A percentile compares a stretch with the other conserved stretches of the same genome.
phyloP scores from a whole-genome alignment of 2,888 invertebrate genomes.

The Deroplatys truncata region DNA sequence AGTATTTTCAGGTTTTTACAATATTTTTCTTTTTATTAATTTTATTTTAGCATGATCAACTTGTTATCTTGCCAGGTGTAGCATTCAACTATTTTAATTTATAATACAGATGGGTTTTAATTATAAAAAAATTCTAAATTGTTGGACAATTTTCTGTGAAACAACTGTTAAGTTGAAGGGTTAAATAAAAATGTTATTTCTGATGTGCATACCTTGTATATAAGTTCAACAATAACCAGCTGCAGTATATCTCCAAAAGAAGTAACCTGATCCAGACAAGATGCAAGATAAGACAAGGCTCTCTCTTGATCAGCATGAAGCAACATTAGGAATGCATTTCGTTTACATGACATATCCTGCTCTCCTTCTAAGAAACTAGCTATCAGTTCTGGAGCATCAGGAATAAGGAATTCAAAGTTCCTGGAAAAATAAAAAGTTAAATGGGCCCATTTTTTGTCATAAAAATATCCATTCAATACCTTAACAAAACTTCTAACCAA shows the following conservation, averaged over 20 bases:
- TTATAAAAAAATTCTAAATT: too few species aligned
- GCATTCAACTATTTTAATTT: too few species aligned
- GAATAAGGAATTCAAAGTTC: conserved; percentile 97
- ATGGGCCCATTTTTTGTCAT: conserved; percentile 1
- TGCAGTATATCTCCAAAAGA: conserved; percentile 96
- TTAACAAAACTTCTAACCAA: too few species aligned
- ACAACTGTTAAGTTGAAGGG: too few species aligned
- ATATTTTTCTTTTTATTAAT: too few species aligned
- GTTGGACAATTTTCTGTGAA: too few species aligned
- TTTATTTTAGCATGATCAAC: too few species aligned
- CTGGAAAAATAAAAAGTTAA: conserved; percentile 43
- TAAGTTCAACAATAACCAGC: conserved; percentile 96
- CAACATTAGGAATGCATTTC: conserved; percentile 98
- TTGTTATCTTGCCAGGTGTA: too few species aligned
- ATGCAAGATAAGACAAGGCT: conserved; percentile 87
- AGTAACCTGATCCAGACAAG: conserved; percentile 90
- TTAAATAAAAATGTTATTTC: background rate
- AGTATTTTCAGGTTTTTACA: too few species aligned
- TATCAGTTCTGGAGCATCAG: conserved; percentile 96
- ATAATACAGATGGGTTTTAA: too few species aligned
- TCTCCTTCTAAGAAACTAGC: conserved; percentile 92
- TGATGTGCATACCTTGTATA: conserved; percentile 75
- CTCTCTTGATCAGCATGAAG: conserved; percentile 95
- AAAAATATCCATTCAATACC: background rate
- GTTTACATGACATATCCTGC: conserved; percentile 98